These are phyloP conservation scores for Phoronis australis DNA, from an alignment of 2,888 invertebrate species.

Conservation along the genomic window DNA sequence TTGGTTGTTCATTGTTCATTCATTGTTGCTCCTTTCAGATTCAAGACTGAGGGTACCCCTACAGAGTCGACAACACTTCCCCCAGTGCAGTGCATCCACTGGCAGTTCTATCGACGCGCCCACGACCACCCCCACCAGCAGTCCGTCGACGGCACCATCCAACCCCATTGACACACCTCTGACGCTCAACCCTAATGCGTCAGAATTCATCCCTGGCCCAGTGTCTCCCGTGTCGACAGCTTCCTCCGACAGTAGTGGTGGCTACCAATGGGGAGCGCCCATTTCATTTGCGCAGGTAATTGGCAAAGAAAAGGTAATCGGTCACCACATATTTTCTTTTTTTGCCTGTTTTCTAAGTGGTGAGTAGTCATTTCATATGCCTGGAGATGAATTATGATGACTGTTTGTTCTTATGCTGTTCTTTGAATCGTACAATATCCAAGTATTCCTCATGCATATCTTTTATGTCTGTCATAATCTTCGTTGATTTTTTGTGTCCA, in stretches of 20 bases:
- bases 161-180: constrained; percentile 19
- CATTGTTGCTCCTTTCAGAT: no score
- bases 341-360: no score
- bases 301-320: not conserved
- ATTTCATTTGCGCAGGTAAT: constrained; percentile 61
- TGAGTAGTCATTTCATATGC: no score
- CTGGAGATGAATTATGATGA: no score
- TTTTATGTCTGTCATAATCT: no score
- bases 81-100: constrained; percentile 16
- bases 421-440: no score
- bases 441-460: no score
- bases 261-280: constrained; percentile 20
- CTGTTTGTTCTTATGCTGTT: not conserved
- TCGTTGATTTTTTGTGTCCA: no score
- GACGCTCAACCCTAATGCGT: constrained; percentile 13
- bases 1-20: no score
- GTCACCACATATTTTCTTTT: no score
- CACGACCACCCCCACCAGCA: no score
- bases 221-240: not conserved
- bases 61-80: constrained; percentile 23
- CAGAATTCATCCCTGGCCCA: constrained; percentile 13
- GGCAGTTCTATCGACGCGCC: no score
- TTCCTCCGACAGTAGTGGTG: constrained; percentile 12
- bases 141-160: constrained; percentile 12
- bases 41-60: constrained; percentile 20